Evolutionary conservation across 2,888 invertebrate genomes (phyloP).

Genomic region (Pasiphila rectangulata): DNA sequence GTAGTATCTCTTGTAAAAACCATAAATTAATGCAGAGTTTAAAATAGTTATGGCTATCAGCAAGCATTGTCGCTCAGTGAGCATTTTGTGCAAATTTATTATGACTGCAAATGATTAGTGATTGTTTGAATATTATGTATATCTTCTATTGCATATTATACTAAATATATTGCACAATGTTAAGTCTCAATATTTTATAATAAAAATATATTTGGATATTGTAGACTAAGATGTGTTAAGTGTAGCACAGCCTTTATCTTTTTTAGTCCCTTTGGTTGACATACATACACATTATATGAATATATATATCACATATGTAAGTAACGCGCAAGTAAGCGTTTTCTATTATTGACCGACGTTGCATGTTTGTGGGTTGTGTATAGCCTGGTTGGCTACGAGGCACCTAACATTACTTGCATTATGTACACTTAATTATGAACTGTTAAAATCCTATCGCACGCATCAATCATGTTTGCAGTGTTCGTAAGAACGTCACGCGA

Average conservation of each 20-base stretch:
- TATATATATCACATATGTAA: too few species aligned
- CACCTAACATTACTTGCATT: too few species aligned
- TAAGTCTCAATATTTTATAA: constrained; percentile 78
- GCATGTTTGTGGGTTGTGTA: too few species aligned
- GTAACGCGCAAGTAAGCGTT: neutral
- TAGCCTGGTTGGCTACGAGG: too few species aligned
- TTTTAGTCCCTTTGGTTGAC: constrained; percentile 3
- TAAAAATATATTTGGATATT: constrained; percentile 57
- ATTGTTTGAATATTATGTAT: constrained; percentile 60
- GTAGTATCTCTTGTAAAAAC: constrained; percentile 37
- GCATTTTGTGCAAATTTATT: constrained; percentile 70
- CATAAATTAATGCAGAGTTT: constrained; percentile 29
- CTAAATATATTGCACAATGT: constrained; percentile 78
- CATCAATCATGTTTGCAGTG: too few species aligned
- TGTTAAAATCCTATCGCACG: too few species aligned
- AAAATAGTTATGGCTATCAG: constrained; percentile 38
- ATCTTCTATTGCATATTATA: constrained; percentile 68
- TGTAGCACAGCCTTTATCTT: constrained; percentile 18
- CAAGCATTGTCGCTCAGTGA: constrained; percentile 56
- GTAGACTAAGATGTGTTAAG: constrained; percentile 39
- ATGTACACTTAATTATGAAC: too few species aligned
- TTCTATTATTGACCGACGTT: too few species aligned
- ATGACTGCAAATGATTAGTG: constrained; percentile 67
- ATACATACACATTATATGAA: neutral
- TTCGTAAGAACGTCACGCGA: too few species aligned